phyloP scores from a whole-genome alignment of 1,140 invertebrate genomes.

The Leptinotarsa defecta region DNA sequence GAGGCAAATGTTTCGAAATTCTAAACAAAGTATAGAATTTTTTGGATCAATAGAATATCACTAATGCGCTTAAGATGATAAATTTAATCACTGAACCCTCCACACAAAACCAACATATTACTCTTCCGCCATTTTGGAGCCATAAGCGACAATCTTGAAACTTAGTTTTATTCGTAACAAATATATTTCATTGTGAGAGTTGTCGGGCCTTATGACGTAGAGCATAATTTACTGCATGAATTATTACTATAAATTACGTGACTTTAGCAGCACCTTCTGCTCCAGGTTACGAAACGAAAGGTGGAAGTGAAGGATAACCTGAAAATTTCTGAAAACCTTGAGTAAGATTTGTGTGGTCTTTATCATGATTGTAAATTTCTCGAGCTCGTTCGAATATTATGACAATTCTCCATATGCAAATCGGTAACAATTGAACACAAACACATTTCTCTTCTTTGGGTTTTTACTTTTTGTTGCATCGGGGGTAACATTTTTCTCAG shows the following conservation, averaged over 20 bases:
- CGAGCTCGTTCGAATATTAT: background rate
- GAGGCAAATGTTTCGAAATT: too few relatives aligned
- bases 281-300: background rate
- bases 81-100: too few relatives aligned
- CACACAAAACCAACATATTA: too few relatives aligned
- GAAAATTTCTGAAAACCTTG: background rate
- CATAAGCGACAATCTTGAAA: background rate
- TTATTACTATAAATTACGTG: background rate
- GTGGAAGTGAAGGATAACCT: background rate
- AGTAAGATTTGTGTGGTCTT: background rate
- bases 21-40: too few relatives aligned
- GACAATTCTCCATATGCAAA: too few relatives aligned
- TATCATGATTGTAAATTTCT: background rate
- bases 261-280: background rate
- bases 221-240: background rate
- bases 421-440: too few relatives aligned
- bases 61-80: too few relatives aligned
- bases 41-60: too few relatives aligned
- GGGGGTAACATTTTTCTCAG: too few relatives aligned
- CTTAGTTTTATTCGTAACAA: background rate
- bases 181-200: background rate
- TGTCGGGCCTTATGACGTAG: background rate
- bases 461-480: too few relatives aligned
- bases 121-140: too few relatives aligned
- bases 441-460: too few relatives aligned